These are phyloP conservation scores for Suncus etruscus DNA, from an alignment of 2,113 vertebrate species.

Conservation along the genomic window DNA sequence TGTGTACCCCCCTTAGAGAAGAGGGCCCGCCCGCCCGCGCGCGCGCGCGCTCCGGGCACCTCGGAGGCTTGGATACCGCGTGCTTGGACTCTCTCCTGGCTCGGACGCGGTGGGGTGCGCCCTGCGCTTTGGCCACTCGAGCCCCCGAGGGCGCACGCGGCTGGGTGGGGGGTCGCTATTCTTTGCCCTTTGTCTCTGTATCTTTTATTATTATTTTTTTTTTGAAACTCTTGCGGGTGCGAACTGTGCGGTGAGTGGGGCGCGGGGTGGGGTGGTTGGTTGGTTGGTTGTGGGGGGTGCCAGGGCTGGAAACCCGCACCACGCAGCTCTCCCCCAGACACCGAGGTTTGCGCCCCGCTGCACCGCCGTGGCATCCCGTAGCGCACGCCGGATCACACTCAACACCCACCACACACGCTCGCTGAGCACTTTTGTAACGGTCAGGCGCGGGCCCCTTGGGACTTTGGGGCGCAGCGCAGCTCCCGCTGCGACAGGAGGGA, in stretches of 20 bases:
- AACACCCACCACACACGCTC: conserved; percentile 58
- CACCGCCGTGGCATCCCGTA: conserved; percentile 57
- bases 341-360: conserved; percentile 50
- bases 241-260: conserved; percentile 71
- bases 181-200: conserved; percentile 66
- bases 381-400: conserved; percentile 72
- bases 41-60: not conserved
- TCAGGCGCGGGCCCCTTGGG: conserved; percentile 78
- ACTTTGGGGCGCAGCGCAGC: conserved; percentile 81
- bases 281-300: not conserved
- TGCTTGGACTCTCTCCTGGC: not conserved
- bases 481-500: conserved; percentile 76
- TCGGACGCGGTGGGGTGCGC: not conserved
- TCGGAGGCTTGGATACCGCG: not conserved
- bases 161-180: conserved; percentile 44
- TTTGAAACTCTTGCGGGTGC: conserved; percentile 70
- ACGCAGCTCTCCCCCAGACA: conserved; percentile 75
- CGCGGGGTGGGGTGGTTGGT: conserved; percentile 16
- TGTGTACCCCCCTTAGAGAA: not conserved
- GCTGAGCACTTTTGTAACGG: conserved; percentile 85
- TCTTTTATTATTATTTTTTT: conserved; percentile 43
- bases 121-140: not conserved
- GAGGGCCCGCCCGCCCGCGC: not conserved
- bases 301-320: conserved; percentile 81
- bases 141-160: not conserved